Evolutionary conservation across 1,140 invertebrate genomes (phyloP).

Genomic region (Dermatophagoides farinae): DNA sequence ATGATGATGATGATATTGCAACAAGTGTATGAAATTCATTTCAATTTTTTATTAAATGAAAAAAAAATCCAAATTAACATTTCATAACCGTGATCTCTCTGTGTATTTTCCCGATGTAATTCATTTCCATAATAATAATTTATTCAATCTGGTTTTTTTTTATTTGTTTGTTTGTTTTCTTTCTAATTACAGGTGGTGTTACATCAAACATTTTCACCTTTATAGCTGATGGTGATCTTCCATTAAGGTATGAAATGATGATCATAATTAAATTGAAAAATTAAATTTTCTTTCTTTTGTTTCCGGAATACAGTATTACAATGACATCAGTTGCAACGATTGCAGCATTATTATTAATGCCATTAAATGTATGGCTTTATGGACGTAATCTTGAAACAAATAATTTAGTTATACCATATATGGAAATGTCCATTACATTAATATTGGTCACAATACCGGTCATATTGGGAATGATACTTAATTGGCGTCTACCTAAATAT

Average conservation of each 20-base stretch:
- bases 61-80: too few species aligned
- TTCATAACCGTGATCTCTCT: too few species aligned
- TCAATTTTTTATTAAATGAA: too few species aligned
- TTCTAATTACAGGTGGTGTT: slow-evolving; percentile 21
- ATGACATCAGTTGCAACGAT: slow-evolving; percentile 27
- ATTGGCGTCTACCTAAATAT: slow-evolving; percentile 23
- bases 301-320: slow-evolving; percentile 22
- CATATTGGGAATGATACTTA: slow-evolving; percentile 24
- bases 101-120: too few species aligned
- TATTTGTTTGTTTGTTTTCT: background rate
- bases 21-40: too few species aligned
- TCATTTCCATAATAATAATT: too few species aligned
- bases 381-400: slow-evolving; percentile 23
- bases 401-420: slow-evolving; percentile 24
- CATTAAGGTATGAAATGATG: slow-evolving; percentile 23
- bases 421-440: slow-evolving; percentile 25
- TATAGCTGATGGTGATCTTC: slow-evolving; percentile 27
- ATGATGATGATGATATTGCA: too few species aligned
- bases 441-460: slow-evolving; percentile 24
- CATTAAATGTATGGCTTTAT: slow-evolving; percentile 26
- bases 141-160: background rate
- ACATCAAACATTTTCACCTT: slow-evolving; percentile 29
- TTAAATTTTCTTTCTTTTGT: background rate
- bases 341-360: slow-evolving; percentile 27
- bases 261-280: background rate